Evolutionary conservation across 2,797 vertebrate genomes (phyloP).

Genomic region (Malacoctenus gilli): DNA sequence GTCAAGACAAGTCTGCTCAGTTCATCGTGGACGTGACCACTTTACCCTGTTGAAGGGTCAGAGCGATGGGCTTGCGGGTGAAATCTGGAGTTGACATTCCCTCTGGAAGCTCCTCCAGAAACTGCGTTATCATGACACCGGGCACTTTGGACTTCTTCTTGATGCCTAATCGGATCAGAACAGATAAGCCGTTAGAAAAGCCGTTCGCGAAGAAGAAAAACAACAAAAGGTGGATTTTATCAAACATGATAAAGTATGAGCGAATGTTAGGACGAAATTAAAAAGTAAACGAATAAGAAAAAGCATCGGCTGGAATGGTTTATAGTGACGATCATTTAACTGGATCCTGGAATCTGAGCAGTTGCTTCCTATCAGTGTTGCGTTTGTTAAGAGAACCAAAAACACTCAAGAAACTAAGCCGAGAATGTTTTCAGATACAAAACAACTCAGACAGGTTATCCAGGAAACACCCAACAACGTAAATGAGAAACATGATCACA

Average conservation of each 20-base stretch:
- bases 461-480: slow-evolving; percentile 9
- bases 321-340: slow-evolving; percentile 1
- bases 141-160: slow-evolving; percentile 86
- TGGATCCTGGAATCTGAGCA: slow-evolving; percentile 12
- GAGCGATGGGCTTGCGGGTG: slow-evolving; percentile 86
- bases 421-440: not conserved
- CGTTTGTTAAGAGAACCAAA: not conserved
- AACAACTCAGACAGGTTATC: slow-evolving; percentile 1
- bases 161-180: slow-evolving; percentile 68
- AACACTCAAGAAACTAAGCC: not conserved
- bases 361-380: not conserved
- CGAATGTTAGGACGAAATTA: not conserved
- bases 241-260: not conserved
- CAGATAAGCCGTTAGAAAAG: slow-evolving; percentile 15
- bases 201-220: too few species aligned
- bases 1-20: not conserved
- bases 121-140: slow-evolving; percentile 87
- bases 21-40: slow-evolving; percentile 1
- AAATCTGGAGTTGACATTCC: slow-evolving; percentile 88
- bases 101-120: slow-evolving; percentile 84
- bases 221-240: not conserved
- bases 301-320: not conserved
- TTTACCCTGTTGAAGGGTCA: slow-evolving; percentile 90
- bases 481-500: slow-evolving; percentile 13
- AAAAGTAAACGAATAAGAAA: not conserved